Conservation (phyloP, 1,140 invertebrate genomes). For the Drosophila quadrilineata region DNA sequence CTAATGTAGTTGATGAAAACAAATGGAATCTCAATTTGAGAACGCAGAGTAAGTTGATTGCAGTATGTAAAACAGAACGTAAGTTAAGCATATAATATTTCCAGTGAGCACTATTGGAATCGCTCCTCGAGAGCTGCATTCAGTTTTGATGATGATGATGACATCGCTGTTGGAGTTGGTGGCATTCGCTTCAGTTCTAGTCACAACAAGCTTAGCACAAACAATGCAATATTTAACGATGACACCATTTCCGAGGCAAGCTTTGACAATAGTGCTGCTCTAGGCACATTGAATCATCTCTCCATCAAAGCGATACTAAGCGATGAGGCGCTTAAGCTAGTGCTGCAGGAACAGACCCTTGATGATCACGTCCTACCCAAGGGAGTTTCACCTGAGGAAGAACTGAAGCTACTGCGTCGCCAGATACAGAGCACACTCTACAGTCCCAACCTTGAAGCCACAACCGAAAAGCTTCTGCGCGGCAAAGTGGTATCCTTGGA, state of each 20-base stretch:
- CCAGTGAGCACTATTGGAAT: constrained; percentile 77
- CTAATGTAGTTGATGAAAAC: not conserved
- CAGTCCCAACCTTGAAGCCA: constrained; percentile 66
- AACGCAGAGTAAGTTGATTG: constrained; percentile 20
- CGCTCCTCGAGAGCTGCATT: constrained; percentile 71
- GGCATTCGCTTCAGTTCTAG: not conserved
- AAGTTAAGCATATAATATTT: not conserved
- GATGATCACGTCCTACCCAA: constrained; percentile 68
- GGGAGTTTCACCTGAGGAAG: constrained; percentile 64
- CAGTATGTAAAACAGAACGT: no score
- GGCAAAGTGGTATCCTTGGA: constrained; percentile 82
- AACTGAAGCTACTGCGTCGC: constrained; percentile 62
- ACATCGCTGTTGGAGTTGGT: constrained; percentile 29
- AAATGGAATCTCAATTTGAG: constrained; percentile 45
- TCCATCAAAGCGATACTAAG: constrained; percentile 69
- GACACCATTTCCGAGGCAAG: constrained; percentile 73
- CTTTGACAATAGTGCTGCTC: constrained; percentile 55
- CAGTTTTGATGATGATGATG: constrained; percentile 78
- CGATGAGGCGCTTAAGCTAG: constrained; percentile 62
- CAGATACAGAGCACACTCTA: constrained; percentile 74
- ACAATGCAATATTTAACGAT: constrained; percentile 67
- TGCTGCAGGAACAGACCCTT: constrained; percentile 63
- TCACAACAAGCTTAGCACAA: constrained; percentile 12
- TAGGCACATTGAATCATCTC: constrained; percentile 45
- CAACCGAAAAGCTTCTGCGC: constrained; percentile 82